Evolutionary conservation across 2,888 invertebrate species (phyloP).

Genomic region (Nasonovia ribisnigri): DNA sequence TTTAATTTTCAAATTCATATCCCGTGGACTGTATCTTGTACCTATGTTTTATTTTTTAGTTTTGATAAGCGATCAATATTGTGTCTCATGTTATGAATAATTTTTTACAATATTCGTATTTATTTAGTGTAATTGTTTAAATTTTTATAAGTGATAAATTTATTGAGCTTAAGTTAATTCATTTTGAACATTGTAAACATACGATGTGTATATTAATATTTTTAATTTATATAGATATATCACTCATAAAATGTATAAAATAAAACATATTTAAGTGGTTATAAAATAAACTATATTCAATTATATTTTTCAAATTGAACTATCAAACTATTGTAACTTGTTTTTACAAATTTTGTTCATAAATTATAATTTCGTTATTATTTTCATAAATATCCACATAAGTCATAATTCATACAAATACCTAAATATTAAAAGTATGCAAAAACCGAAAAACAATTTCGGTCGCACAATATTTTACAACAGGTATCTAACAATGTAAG

Average conservation of each 20-base stretch:
- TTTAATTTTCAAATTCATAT: no score
- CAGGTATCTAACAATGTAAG: not conserved
- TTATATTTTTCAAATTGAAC: not conserved
- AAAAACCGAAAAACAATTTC: not conserved
- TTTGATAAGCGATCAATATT: no score
- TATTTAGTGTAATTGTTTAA: not conserved
- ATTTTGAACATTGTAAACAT: not conserved
- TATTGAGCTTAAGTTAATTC: not conserved
- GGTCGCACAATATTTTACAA: not conserved
- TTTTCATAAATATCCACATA: no score
- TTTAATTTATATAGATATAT: not conserved
- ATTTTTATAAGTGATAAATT: not conserved
- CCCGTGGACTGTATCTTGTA: no score
- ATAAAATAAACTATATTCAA: not conserved
- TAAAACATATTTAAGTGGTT: not conserved
- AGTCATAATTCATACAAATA: not conserved
- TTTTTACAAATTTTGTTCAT: not conserved
- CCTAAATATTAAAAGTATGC: not conserved
- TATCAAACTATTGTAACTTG: not conserved
- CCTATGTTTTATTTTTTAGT: no score
- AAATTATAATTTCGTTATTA: not conserved
- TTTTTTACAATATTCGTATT: not conserved
- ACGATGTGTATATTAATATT: not conserved
- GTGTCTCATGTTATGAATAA: no score
- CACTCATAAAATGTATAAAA: not conserved